A percentile compares a stretch with the other conserved stretches of the same genome.
These are phyloP conservation scores for Lordiphosa mommai DNA, from an alignment of 1,140 invertebrate species.

Conservation along the genomic window DNA sequence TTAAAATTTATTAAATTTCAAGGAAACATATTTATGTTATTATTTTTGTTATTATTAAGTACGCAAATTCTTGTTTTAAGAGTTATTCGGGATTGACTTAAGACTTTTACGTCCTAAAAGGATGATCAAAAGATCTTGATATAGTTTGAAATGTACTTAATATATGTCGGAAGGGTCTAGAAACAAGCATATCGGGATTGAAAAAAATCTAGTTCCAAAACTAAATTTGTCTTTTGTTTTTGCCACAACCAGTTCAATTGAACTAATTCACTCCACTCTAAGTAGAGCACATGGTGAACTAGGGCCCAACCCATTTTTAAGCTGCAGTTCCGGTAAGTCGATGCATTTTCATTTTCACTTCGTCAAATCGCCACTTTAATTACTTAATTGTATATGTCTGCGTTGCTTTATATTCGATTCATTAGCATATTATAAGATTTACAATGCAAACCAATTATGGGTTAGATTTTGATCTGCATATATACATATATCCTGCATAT, in stretches of 20 bases:
- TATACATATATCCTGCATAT: slow-evolving; percentile 55
- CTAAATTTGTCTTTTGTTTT: too few species aligned
- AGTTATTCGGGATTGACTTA: too few species aligned
- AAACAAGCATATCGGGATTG: too few species aligned
- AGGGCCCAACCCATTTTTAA: slow-evolving; percentile 66
- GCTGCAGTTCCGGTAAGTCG: slow-evolving; percentile 67
- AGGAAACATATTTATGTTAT: too few species aligned
- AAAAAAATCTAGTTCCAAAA: too few species aligned
- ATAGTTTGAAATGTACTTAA: too few species aligned
- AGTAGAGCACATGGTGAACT: slow-evolving; percentile 1
- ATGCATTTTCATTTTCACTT: slow-evolving; percentile 45
- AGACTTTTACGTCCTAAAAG: too few species aligned
- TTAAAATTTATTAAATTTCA: too few species aligned
- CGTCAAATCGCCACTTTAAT: slow-evolving; percentile 51
- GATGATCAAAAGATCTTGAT: too few species aligned
- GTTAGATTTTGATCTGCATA: slow-evolving; percentile 5
- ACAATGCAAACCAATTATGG: slow-evolving; percentile 37
- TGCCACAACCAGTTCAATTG: background rate
- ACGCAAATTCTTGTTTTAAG: too few species aligned
- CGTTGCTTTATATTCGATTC: slow-evolving; percentile 16
- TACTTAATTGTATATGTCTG: slow-evolving; percentile 53
- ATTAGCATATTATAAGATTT: slow-evolving; percentile 57
- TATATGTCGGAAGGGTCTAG: too few species aligned
- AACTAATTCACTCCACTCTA: background rate
- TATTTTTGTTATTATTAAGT: too few species aligned